These are phyloP conservation scores for Mormyrops attenuatus DNA, from an alignment of 2,797 vertebrate species.

Conservation along the genomic window DNA sequence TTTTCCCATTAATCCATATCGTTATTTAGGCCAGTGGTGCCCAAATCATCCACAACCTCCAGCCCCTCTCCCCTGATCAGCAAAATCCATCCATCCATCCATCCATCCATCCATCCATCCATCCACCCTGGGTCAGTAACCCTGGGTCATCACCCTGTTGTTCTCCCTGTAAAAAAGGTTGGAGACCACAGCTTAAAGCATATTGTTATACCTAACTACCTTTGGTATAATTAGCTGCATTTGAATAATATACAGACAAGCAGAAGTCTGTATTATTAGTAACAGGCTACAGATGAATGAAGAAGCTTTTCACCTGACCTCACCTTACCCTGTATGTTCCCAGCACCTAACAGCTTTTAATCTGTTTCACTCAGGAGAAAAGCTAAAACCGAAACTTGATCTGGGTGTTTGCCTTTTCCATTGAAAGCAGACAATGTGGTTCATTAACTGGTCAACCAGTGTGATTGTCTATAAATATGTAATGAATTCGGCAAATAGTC, in stretches of 20 bases:
- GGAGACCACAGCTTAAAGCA: neutral
- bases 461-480: constrained; percentile 27
- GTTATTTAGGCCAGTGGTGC: neutral
- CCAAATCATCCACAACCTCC: neutral
- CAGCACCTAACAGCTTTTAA: neutral
- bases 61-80: neutral
- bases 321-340: neutral
- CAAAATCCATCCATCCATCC: neutral
- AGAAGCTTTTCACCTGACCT: neutral
- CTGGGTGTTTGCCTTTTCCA: constrained; percentile 28
- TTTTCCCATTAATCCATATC: neutral
- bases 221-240: neutral
- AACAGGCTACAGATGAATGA: neutral
- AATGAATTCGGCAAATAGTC: constrained; percentile 15
- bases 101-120: too few relatives aligned
- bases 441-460: constrained; percentile 25
- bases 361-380: neutral
- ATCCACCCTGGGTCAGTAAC: neutral
- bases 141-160: neutral
- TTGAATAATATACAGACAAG: neutral
- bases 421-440: constrained; percentile 18
- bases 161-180: neutral
- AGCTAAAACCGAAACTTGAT: neutral
- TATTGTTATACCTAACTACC: neutral
- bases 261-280: neutral